phyloP scores from a whole-genome alignment of 2,888 invertebrate species.

The Myopa testacea region DNA sequence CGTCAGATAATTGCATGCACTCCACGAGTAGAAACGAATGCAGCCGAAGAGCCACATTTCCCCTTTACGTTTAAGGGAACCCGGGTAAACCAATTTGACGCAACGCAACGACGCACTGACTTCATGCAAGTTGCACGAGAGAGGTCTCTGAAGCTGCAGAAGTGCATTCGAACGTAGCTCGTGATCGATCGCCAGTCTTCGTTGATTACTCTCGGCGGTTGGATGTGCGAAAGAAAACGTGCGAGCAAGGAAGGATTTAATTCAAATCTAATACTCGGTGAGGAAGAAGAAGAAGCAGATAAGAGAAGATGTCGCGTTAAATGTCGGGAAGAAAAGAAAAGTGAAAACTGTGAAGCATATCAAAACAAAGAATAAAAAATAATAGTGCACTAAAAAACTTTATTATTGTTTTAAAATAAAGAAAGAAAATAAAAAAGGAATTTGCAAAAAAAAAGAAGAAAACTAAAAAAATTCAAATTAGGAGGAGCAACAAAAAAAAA shows the following conservation, averaged over 20 bases:
- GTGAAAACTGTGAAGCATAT: neutral
- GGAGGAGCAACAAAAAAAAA: neutral
- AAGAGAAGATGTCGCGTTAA: neutral
- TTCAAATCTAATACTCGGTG: neutral
- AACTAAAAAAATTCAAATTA: neutral
- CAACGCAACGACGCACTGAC: too few relatives aligned
- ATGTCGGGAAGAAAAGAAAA: neutral
- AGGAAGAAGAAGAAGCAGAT: neutral
- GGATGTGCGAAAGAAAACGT: neutral
- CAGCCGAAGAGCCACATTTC: too few relatives aligned
- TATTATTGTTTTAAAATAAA: neutral
- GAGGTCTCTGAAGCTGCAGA: too few relatives aligned
- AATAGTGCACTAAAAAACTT: too few relatives aligned
- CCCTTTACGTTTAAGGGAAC: too few relatives aligned
- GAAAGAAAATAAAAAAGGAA: neutral
- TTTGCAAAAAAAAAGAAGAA: neutral
- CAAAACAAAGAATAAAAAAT: constrained; percentile 2
- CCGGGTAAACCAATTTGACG: too few relatives aligned
- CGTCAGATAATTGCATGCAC: too few relatives aligned
- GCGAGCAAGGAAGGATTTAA: neutral
- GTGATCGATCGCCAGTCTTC: constrained; percentile 15
- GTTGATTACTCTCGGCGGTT: constrained; percentile 10
- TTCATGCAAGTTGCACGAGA: too few relatives aligned
- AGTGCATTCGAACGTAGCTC: constrained; percentile 14
- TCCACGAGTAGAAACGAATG: too few relatives aligned